These are phyloP conservation scores for Drosophila paramelanica DNA, from an alignment of 2,888 invertebrate species.

Conservation along the genomic window DNA sequence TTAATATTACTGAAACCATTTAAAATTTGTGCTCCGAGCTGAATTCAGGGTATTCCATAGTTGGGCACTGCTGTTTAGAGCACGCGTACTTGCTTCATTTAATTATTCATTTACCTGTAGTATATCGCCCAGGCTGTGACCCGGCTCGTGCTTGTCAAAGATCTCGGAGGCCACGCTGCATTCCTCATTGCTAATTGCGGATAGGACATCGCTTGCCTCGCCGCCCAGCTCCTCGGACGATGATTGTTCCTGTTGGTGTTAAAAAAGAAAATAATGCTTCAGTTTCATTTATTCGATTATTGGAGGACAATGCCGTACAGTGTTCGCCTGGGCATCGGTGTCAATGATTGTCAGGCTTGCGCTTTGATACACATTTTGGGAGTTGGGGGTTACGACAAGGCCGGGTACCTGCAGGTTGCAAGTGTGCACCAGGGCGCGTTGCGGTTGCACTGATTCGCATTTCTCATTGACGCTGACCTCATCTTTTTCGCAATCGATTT, in stretches of 20 bases:
- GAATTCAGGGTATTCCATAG: no score
- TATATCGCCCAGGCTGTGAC: constrained; percentile 82
- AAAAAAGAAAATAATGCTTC: constrained; percentile 3
- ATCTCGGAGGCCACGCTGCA: constrained; percentile 90
- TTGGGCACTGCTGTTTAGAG: no score
- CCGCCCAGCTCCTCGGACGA: constrained; percentile 82
- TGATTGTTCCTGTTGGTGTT: constrained; percentile 80
- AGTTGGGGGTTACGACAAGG: constrained; percentile 74
- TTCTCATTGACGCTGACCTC: constrained; percentile 44
- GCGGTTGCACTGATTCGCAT: constrained; percentile 14
- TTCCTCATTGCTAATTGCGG: constrained; percentile 89
- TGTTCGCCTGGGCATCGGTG: constrained; percentile 85
- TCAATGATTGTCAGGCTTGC: constrained; percentile 89
- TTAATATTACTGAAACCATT: no score
- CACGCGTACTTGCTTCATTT: no score
- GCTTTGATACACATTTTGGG: constrained; percentile 84
- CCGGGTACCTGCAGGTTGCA: constrained; percentile 83
- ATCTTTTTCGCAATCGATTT: constrained; percentile 48
- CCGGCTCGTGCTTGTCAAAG: constrained; percentile 85
- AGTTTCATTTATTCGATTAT: background rate
- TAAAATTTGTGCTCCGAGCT: no score
- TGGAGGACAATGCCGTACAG: constrained; percentile 63
- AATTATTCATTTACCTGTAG: constrained; percentile 76
- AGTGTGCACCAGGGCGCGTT: constrained; percentile 64
- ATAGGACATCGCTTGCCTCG: constrained; percentile 87